Conservation (phyloP, 2,888 invertebrate species). For the Tryphoninae sp. region DNA sequence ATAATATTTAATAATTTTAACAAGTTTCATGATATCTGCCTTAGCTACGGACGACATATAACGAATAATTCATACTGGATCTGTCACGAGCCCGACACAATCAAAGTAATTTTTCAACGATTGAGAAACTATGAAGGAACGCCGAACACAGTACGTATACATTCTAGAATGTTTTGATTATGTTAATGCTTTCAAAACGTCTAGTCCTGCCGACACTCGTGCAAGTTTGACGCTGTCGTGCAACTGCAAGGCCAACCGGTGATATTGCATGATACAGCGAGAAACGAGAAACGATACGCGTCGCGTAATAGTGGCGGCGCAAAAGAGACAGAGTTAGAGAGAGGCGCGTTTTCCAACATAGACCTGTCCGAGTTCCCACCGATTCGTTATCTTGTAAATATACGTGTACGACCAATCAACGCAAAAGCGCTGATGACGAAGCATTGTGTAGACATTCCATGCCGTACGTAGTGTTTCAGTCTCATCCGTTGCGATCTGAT, state of each 20-base stretch:
- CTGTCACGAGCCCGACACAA: slow-evolving; percentile 88
- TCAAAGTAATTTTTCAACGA: slow-evolving; percentile 90
- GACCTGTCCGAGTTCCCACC: slow-evolving; percentile 36
- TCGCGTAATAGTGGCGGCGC: slow-evolving; percentile 3
- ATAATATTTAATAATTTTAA: background rate
- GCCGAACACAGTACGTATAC: slow-evolving; percentile 83
- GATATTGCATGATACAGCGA: slow-evolving; percentile 29
- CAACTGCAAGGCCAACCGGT: slow-evolving; percentile 50
- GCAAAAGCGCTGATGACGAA: slow-evolving; percentile 52
- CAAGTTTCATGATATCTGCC: background rate
- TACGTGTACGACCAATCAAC: slow-evolving; percentile 47
- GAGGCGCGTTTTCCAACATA: slow-evolving; percentile 10
- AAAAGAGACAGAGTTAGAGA: slow-evolving; percentile 13
- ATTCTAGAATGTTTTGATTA: background rate
- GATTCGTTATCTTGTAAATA: slow-evolving; percentile 59
- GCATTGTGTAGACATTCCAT: slow-evolving; percentile 28
- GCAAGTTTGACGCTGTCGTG: slow-evolving; percentile 4
- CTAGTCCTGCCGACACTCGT: background rate
- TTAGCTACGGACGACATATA: slow-evolving; percentile 94
- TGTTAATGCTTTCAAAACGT: slow-evolving; percentile 3
- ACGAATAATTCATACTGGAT: slow-evolving; percentile 94
- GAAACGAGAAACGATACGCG: slow-evolving; percentile 3
- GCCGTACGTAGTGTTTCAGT: slow-evolving; percentile 26
- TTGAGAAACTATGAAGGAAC: slow-evolving; percentile 88
- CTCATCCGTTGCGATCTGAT: slow-evolving; percentile 1